A percentile compares a stretch with the other conserved stretches of the same genome.
Evolutionary conservation across 2,888 invertebrate genomes (phyloP).

Genomic region (Netelia inedita): DNA sequence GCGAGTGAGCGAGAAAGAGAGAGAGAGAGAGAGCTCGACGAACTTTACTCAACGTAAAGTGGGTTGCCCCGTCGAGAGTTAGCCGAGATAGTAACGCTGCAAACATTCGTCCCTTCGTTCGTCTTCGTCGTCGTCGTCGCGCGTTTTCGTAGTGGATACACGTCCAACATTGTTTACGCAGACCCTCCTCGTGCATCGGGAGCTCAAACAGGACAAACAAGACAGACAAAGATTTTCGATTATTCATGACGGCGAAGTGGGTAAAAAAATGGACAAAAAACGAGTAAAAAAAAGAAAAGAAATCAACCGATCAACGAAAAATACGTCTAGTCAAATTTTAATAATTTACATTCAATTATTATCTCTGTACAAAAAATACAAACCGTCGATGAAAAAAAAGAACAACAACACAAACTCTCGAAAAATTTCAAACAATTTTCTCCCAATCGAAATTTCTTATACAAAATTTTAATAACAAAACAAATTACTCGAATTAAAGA

Average conservation of each 20-base stretch:
- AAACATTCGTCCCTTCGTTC: constrained; percentile 50
- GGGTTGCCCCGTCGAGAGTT: constrained; percentile 37
- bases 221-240: constrained; percentile 37
- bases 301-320: neutral
- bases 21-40: constrained; percentile 37
- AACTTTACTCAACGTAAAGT: constrained; percentile 51
- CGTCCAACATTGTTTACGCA: constrained; percentile 39
- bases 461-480: too few relatives aligned
- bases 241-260: constrained; percentile 21
- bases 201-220: constrained; percentile 15
- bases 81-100: constrained; percentile 41
- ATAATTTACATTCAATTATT: too few relatives aligned
- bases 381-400: neutral
- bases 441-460: too few relatives aligned
- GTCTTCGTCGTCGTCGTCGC: constrained; percentile 12
- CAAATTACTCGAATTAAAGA: neutral
- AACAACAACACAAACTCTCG: neutral
- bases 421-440: neutral
- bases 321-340: neutral
- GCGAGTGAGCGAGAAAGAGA: constrained; percentile 21
- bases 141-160: constrained; percentile 32
- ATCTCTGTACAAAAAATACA: neutral
- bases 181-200: constrained; percentile 33
- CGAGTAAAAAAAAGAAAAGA: neutral
- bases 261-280: neutral